phyloP scores from a whole-genome alignment of 2,113 vertebrate genomes.

The Burhinus oedicnemus region DNA sequence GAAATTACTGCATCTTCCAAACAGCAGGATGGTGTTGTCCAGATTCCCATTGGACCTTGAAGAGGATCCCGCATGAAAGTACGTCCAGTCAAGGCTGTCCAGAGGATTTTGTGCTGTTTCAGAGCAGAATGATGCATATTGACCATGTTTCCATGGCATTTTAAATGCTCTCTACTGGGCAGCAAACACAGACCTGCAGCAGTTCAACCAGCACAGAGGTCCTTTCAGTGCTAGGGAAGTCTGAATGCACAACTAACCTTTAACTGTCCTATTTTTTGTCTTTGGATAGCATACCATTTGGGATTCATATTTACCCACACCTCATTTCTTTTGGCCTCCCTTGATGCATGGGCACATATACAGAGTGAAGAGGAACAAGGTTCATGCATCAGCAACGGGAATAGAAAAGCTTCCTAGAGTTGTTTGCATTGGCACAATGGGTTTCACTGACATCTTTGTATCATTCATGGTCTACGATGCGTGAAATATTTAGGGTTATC shows the following conservation, averaged over 20 bases:
- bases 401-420: neutral
- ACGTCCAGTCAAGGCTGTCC: neutral
- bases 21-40: neutral
- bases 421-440: neutral
- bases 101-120: neutral
- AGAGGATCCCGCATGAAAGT: neutral
- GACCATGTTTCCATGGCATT: neutral
- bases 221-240: neutral
- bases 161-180: neutral
- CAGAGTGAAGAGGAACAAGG: neutral
- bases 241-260: neutral
- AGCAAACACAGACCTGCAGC: neutral
- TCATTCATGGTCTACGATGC: neutral
- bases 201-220: neutral
- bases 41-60: neutral
- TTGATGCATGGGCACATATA: neutral
- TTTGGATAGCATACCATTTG: neutral
- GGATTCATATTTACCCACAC: neutral
- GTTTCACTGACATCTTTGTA: neutral
- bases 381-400: neutral
- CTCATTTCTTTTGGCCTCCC: neutral
- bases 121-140: neutral
- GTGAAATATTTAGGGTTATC: conserved; percentile 35
- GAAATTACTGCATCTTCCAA: neutral
- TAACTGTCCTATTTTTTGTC: neutral